Conservation (phyloP, 2,797 vertebrate genomes). For the Gymnoscopelus microlampas region DNA sequence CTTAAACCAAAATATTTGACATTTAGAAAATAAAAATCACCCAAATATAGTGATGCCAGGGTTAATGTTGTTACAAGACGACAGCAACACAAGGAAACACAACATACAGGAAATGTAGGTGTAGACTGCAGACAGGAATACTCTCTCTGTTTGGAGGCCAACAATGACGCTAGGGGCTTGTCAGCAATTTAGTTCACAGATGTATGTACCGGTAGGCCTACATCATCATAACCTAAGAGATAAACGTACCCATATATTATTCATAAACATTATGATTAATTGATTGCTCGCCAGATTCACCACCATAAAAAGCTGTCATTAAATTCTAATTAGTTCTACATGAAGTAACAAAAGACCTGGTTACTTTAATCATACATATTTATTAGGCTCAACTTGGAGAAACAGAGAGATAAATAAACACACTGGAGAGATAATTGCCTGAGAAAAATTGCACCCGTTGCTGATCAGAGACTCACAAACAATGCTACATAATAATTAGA, state of each 20-base stretch:
- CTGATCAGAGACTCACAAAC: constrained; percentile 57
- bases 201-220: constrained; percentile 11
- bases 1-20: no score
- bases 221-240: constrained; percentile 49
- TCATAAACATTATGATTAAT: constrained; percentile 85
- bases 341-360: constrained; percentile 79
- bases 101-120: no score
- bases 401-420: constrained; percentile 67
- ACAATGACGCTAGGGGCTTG: constrained; percentile 11
- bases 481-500: constrained; percentile 61
- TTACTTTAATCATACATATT: constrained; percentile 87
- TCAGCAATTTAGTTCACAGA: constrained; percentile 28
- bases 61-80: no score
- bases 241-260: constrained; percentile 73
- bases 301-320: constrained; percentile 83
- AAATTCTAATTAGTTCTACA: constrained; percentile 89
- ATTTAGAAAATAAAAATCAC: no score
- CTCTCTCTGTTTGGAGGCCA: background rate
- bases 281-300: constrained; percentile 81
- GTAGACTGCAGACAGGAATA: constrained; percentile 16
- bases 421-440: constrained; percentile 64
- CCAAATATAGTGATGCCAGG: background rate
- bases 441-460: constrained; percentile 70
- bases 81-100: no score
- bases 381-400: constrained; percentile 70